Percentiles rank a stretch among this genome's conserved stretches.
Conservation (phyloP, 92 coral and sea anemone genomes). For the Pocillopora grandis region DNA sequence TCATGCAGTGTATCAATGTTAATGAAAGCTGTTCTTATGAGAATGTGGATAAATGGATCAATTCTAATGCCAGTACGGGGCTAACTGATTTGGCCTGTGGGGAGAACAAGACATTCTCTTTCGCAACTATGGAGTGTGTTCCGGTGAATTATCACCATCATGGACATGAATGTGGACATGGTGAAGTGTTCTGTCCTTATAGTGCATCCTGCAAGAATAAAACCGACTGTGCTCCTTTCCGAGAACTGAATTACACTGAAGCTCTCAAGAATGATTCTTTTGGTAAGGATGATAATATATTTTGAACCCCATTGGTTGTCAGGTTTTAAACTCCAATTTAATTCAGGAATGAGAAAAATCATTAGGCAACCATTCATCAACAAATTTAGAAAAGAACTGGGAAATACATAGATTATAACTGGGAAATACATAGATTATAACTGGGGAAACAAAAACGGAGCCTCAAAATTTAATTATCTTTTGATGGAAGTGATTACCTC, state of each 20-base stretch:
- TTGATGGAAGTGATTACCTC: too few species aligned
- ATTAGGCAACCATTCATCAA: too few species aligned
- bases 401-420: too few species aligned
- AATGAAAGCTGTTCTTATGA: conserved; percentile 54
- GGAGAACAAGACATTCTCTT: conserved; percentile 50
- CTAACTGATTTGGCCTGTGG: conserved; percentile 48
- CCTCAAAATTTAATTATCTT: too few species aligned
- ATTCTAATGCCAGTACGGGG: conserved; percentile 34
- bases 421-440: too few species aligned
- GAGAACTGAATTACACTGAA: neutral
- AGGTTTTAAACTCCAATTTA: too few species aligned
- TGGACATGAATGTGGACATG: neutral
- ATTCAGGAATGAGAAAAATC: too few species aligned
- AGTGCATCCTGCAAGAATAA: conserved; percentile 8
- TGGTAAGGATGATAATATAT: conserved; percentile 7
- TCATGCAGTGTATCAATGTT: conserved; percentile 48
- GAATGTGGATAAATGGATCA: conserved; percentile 53
- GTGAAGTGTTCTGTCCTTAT: conserved; percentile 15
- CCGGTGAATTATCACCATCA: neutral
- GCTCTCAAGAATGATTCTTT: conserved; percentile 15
- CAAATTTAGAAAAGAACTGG: too few species aligned
- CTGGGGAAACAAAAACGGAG: too few species aligned
- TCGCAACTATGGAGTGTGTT: conserved; percentile 40
- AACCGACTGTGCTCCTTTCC: conserved; percentile 14
- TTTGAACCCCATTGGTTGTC: too few species aligned